Evolutionary conservation across 1,140 invertebrate genomes (phyloP), one percentile per base, ranked within the genome.

Genomic region (Steinernema feltiae): DNA sequence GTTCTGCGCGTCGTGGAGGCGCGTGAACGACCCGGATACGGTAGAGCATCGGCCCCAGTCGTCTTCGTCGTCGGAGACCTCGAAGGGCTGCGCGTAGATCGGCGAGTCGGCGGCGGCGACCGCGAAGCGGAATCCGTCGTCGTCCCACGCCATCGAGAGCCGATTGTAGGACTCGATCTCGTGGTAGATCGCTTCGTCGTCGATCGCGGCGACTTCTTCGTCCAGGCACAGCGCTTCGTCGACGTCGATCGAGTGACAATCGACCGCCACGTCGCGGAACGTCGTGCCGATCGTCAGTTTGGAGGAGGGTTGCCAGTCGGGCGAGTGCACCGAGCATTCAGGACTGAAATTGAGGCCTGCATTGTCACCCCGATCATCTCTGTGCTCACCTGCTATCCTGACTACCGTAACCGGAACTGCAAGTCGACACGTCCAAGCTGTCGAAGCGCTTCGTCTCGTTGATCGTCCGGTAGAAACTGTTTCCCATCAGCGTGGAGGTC

Each of bases 281-380:
- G 73, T 74, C 74, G 74, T 29, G 12, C 30, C 76, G 35, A 53
- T 76, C 77, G 30, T 1, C 1, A 75, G 32, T 31, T 30, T 74
- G 17, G 27, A 77, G 3, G 74, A 30, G 24, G 70, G 78, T 32
- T 80, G 78, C 78, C 78, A 79, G 48, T 79, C 78, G 2, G 78
- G 78, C 2, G 78, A 80, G 46, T 79, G 78, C 21, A 79, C 78
- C 30, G 78, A 80, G 30, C 78, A 70, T 72, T 79, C 78, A 30
- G 78, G 78, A 21, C 77, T 79, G 70, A 35, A 78, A 78, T 29
- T n/a, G 18, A 41, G 18, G 35, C 35, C 35, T 41, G 7, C 18
- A 41, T 7, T 7, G 18, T 41, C 35, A 18, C 35, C 18, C 35
- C 7, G 18, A 41, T 41, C 35, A n/a, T n/a, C n/a, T n/a, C n/a